Base-by-base conservation (phyloP, 64 coral and sea anemone genomes). In the Pocillopora verrucosa region DNA sequence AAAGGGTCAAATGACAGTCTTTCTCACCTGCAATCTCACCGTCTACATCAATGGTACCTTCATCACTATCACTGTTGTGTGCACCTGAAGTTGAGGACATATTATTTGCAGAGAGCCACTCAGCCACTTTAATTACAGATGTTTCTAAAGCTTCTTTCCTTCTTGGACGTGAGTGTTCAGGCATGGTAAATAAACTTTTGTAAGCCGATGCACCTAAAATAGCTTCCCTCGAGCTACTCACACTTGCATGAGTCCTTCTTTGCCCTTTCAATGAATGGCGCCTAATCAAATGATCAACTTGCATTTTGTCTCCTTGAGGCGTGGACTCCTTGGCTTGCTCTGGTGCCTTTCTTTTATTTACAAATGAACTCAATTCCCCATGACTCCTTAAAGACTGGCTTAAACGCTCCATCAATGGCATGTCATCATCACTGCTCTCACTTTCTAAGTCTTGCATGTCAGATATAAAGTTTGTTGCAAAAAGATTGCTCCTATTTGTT, bases 51-150 rank as follows among this genome's bases (percentile, higher is more conserved):
- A 61, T 64, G 60, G 26, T 34, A 22, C 63, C 80, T 41, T 34
- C 15, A n/a, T 58, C 57, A 25, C 5, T 59, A 9, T 59, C 9
- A 24, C 56, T 60, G 11, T 17, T 34, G 17, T 67, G 7, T 5
- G 9, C 25, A 67, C 65, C 63, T 14, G 5, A 13, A 4, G 12
- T 26, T n/a, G 65, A 4, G 56, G 82, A 56, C 16, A 69, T 11
- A 51, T 72, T 22, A 25, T 67, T 51, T 68, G 36, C 56, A 84
- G 16, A 45, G 51, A 84, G 82, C 82, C 82, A 84, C 38, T 84
- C 82, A 24, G 82, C 63, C 3, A 84, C 82, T 65, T 84, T 84
- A 5, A 19, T 56, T 84, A 36, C 65, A 26, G 82, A 84, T 25
- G 10, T 70, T 36, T 51, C 37, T 72, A 84, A 70, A 51, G 63